Evolutionary conservation across 2,888 invertebrate species (phyloP), one percentile per base, ranked within the genome.

Genomic region (Cyaniris semiargus): DNA sequence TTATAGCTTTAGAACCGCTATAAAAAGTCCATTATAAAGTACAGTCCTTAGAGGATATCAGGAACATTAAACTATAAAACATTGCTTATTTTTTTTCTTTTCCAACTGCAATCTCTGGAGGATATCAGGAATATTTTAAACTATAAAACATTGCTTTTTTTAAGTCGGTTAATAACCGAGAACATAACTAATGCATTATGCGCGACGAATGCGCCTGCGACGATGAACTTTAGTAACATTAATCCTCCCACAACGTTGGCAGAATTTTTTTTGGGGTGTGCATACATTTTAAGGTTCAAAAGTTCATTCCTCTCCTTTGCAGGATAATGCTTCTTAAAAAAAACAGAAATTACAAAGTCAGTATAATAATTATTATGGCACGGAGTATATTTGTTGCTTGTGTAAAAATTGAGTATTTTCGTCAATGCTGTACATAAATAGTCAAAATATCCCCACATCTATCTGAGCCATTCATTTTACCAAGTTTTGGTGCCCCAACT

Each of bases 191-290:
- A 82, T 79, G 81, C 79, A 81, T 80, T 80, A 82, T 81, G 78
- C 79, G 80, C 77, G 78, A 53, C 79, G 78, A 80, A 80, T 80
- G 78, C 75, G 78, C 78, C 77, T 81, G 80, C 83, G 66, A 23
- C 27, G 66, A 66, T 84, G 81, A 83, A 83, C 82, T 85, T 86
- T 86, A 83, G 84, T 85, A 84, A 80, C 83, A 86, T 87, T 86
- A 85, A 84, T 84, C 53, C 86, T 82, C 86, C 87, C 83, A 87
- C 86, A 78, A 78, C 56, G 77, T 79, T 48, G 44, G 27, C 66
- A 31, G 27, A 66, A 66, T 15, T 66, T 66, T 66, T 66, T 66
- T 66, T 66, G 15, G 27, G 66, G 66, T 66, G 66, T 66, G 27
- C 66, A 66, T 66, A 66, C 27, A 66, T 66, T 66, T 0, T 15